These are phyloP conservation scores for Pseudomyrmex concolor DNA, from an alignment of 1,140 invertebrate species.

Conservation along the genomic window DNA sequence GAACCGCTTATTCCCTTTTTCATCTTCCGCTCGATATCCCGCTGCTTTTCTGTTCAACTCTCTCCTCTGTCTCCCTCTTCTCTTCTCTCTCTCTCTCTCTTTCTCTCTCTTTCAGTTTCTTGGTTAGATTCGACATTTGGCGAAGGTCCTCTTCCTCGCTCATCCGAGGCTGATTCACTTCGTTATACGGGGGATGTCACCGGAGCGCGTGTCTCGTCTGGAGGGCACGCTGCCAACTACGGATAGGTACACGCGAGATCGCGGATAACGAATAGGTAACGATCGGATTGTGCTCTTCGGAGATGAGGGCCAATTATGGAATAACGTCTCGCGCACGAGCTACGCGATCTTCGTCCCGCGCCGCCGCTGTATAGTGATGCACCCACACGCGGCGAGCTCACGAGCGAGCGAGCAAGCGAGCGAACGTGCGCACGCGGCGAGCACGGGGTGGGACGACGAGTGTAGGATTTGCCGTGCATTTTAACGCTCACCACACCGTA, in stretches of 20 bases:
- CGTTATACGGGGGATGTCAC: conserved; percentile 76
- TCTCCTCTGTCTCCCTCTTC: not conserved
- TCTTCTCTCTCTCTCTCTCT: not conserved
- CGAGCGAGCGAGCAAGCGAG: conserved; percentile 27
- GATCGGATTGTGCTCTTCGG: conserved; percentile 78
- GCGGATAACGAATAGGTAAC: conserved; percentile 79
- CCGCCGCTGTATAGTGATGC: conserved; percentile 61
- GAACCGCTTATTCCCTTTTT: conserved; percentile 14
- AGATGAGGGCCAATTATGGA: conserved; percentile 78
- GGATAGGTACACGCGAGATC: conserved; percentile 72
- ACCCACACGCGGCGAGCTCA: conserved; percentile 60
- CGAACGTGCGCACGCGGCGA: conserved; percentile 1
- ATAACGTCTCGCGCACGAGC: conserved; percentile 72
- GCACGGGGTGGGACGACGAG: conserved; percentile 53
- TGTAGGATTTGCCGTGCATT: conserved; percentile 47
- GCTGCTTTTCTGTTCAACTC: conserved; percentile 7
- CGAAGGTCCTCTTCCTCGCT: conserved; percentile 14
- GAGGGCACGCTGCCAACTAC: conserved; percentile 66
- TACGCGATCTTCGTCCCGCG: conserved; percentile 64
- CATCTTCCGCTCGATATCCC: conserved; percentile 29
- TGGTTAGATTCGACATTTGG: conserved; percentile 57
- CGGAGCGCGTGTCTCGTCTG: conserved; percentile 67
- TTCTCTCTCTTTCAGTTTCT: not conserved
- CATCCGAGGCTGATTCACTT: conserved; percentile 74
- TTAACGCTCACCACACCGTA: conserved; percentile 38